A percentile compares a stretch with the other conserved stretches of the same genome.
phyloP scores from a whole-genome alignment of 2,113 vertebrate species.

The Ifrita kowaldi region DNA sequence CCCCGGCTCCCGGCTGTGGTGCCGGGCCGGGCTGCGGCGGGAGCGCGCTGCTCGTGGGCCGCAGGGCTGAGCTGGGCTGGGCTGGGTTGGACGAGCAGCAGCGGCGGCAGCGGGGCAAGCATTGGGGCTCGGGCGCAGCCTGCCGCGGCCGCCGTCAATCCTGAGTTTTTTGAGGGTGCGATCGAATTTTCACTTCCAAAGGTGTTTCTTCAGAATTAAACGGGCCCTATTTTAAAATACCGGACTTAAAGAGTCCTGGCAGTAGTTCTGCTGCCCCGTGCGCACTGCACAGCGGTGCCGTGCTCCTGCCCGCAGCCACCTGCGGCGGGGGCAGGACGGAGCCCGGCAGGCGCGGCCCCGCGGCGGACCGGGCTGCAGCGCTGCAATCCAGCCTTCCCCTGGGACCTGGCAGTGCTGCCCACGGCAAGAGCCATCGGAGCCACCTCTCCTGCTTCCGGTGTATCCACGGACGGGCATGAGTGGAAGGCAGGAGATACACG shows the following conservation, averaged over 20 bases:
- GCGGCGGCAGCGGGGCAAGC: not conserved
- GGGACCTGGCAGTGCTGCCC: not conserved
- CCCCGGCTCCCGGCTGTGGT: too few species aligned
- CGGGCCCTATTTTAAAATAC: rapidly evolving
- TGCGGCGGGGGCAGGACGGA: not conserved
- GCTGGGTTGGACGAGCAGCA: too few species aligned
- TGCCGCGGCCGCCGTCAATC: rapidly evolving
- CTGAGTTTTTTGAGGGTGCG: not conserved
- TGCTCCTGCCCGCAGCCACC: not conserved
- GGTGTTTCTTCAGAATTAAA: not conserved
- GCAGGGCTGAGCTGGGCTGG: not conserved
- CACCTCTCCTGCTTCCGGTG: not conserved
- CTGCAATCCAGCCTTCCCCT: not conserved
- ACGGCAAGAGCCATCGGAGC: rapidly evolving
- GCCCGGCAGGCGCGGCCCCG: not conserved
- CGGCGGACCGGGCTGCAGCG: rapidly evolving
- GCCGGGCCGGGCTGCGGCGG: rapidly evolving
- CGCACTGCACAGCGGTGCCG: rapidly evolving
- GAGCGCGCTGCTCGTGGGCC: too few species aligned
- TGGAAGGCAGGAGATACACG: not conserved
- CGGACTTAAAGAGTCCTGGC: rapidly evolving
- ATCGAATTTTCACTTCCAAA: not conserved
- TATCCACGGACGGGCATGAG: rapidly evolving
- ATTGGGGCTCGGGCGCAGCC: rapidly evolving
- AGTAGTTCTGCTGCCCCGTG: rapidly evolving